Base-by-base conservation (phyloP, 2,797 vertebrate species). In the Acrossocheilus wenchowensis region DNA sequence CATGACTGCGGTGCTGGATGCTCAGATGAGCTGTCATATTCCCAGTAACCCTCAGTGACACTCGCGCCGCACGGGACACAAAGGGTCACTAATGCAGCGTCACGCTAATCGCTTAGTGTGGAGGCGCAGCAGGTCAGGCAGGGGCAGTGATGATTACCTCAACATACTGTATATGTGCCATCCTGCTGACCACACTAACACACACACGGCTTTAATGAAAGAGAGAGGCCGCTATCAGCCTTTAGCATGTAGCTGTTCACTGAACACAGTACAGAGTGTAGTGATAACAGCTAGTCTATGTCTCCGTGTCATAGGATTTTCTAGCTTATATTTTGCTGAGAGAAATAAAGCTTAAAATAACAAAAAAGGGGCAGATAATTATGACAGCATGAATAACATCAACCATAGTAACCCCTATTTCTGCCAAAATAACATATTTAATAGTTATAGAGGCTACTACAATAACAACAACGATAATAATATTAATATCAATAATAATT, bases 1-100 rank as follows among this genome's bases (percentile, higher is more conserved):
- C 43, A 66, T 50, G n/a, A 30, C 78, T 81, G 64, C 2, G 30
- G 4, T 26, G 43, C 9, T 64, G 17, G 57, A 64, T 80, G 30
- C 45, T 36, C 30, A 69, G 50, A 68, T n/a, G 48, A 54, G 48
- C 66, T 19, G 45, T 4, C 19, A 4, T 52, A 71, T 82, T 82
- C 11, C 60, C 48, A 21, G 14, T 39, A 82, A 69, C 80, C 80
- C 48, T 71, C 66, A n/a, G 80, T 71, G 64, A 39, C 80, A 71
- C 66, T 21, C 4, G 12, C 66, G 0, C 66, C 36, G 21, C 77
- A 60, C 8, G 1, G 50, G 71, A 85, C 72, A 86, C 74, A 66
- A 79, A 82, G 81, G 86, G 86, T 81, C 75, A 82, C 82, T 89
- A 87, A 86, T 77, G 81, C 41, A 86, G 77, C 72, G 11, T 64